Conservation (phyloP, 1,140 invertebrate genomes). For the Colletes gigas region DNA sequence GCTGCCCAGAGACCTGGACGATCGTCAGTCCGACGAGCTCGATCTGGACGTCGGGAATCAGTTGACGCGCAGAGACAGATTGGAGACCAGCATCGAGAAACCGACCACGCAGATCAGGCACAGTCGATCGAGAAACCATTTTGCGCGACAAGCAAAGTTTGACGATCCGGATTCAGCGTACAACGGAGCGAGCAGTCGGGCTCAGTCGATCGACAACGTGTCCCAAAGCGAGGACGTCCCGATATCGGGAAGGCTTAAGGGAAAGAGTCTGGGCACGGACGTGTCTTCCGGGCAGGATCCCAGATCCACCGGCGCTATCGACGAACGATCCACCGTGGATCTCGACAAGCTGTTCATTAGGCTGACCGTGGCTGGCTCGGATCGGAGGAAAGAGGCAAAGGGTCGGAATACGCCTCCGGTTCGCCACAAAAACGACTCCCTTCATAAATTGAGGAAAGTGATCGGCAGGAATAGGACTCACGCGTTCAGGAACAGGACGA, state of each 20-base stretch:
- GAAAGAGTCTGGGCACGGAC: not conserved
- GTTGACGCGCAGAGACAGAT: not conserved
- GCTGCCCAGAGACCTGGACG: not conserved
- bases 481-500: not conserved
- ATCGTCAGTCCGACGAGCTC: not conserved
- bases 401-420: not conserved
- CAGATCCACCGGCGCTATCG: not conserved
- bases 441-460: slow-evolving; percentile 50
- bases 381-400: slow-evolving; percentile 1
- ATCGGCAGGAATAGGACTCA: slow-evolving; percentile 26
- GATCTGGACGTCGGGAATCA: not conserved
- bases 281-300: not conserved
- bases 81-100: slow-evolving; percentile 65
- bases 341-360: slow-evolving; percentile 22
- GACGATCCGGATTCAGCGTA: slow-evolving; percentile 25
- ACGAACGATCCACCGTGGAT: slow-evolving; percentile 25
- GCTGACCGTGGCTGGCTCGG: slow-evolving; percentile 16
- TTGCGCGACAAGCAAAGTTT: slow-evolving; percentile 60
- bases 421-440: slow-evolving; percentile 31
- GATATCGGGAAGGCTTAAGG: not conserved
- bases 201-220: slow-evolving; percentile 31
- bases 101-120: slow-evolving; percentile 71
- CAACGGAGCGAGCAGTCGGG: slow-evolving; percentile 8
- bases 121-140: slow-evolving; percentile 73
- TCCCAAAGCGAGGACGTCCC: slow-evolving; percentile 17